Evolutionary conservation across 2,797 vertebrate genomes (phyloP).

Genomic region (Semotilus atromaculatus): DNA sequence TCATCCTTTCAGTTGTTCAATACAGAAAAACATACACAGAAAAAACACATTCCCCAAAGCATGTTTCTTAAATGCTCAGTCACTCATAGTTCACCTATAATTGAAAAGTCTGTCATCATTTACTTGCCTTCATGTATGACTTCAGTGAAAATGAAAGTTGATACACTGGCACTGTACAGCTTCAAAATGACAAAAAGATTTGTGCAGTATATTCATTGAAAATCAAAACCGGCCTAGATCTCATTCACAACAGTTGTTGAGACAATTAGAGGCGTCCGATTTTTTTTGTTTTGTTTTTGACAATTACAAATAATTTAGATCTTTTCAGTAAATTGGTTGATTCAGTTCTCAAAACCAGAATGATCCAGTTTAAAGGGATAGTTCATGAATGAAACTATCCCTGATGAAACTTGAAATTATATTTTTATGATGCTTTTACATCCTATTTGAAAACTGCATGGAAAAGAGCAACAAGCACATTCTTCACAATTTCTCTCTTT

Average conservation of each 20-base stretch:
- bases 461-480: not conserved
- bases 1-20: constrained; percentile 18
- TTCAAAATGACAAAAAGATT: not conserved
- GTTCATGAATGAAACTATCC: not conserved
- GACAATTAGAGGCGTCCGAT: not conserved
- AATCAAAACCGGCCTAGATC: not conserved
- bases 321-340: not conserved
- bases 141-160: not conserved
- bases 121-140: not conserved
- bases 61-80: not conserved
- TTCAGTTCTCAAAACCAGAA: not conserved
- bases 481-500: constrained; percentile 9
- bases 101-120: not conserved
- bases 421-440: not conserved
- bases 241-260: not conserved
- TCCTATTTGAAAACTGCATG: not conserved
- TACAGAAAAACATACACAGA: constrained; percentile 1
- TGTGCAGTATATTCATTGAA: not conserved
- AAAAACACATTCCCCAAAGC: constrained; percentile 2
- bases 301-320: not conserved
- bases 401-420: too few species aligned
- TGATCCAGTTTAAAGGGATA: not conserved
- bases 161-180: not conserved
- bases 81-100: not conserved
- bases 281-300: not conserved